Evolutionary conservation across 2,888 invertebrate species (phyloP).

Genomic region (Agriopis marginaria): DNA sequence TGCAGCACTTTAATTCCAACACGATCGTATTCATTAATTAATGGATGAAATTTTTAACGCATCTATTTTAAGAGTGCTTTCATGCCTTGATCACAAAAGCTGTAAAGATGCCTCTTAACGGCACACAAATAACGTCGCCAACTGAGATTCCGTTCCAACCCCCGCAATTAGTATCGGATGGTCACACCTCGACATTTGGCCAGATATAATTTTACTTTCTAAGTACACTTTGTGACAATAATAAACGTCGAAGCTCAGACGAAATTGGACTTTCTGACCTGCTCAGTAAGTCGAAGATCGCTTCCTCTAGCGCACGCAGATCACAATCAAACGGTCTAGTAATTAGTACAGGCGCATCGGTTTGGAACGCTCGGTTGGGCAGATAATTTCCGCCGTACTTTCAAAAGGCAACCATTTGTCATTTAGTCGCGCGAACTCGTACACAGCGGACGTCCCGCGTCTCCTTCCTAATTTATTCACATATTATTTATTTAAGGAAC

Average conservation of each 20-base stretch:
- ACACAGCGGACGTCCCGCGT: slow-evolving; percentile 76
- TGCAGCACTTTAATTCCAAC: not conserved
- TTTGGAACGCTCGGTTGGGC: slow-evolving; percentile 81
- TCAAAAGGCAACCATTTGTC: slow-evolving; percentile 85
- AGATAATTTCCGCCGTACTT: slow-evolving; percentile 85
- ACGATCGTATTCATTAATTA: slow-evolving; percentile 17
- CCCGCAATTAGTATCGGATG: slow-evolving; percentile 84
- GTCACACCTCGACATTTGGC: slow-evolving; percentile 83
- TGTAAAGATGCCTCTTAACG: slow-evolving; percentile 74
- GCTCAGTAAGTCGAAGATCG: slow-evolving; percentile 57
- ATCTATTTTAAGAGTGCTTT: slow-evolving; percentile 70
- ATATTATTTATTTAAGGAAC: slow-evolving; percentile 86
- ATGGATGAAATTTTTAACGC: slow-evolving; percentile 50
- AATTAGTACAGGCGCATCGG: slow-evolving; percentile 82
- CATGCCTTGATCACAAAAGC: slow-evolving; percentile 65
- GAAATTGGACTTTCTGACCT: slow-evolving; percentile 57
- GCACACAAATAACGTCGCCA: slow-evolving; percentile 74
- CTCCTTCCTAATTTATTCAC: slow-evolving; percentile 83
- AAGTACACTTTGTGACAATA: slow-evolving; percentile 83
- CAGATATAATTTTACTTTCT: slow-evolving; percentile 83
- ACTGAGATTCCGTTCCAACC: slow-evolving; percentile 67
- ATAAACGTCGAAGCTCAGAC: slow-evolving; percentile 56
- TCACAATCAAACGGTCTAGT: slow-evolving; percentile 84
- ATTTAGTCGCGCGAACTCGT: slow-evolving; percentile 80
- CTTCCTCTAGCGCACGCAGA: slow-evolving; percentile 57